Evolutionary conservation across 2,797 vertebrate genomes (phyloP), one percentile per base, ranked within the genome.

Genomic region (Gephyroberyx darwinii): DNA sequence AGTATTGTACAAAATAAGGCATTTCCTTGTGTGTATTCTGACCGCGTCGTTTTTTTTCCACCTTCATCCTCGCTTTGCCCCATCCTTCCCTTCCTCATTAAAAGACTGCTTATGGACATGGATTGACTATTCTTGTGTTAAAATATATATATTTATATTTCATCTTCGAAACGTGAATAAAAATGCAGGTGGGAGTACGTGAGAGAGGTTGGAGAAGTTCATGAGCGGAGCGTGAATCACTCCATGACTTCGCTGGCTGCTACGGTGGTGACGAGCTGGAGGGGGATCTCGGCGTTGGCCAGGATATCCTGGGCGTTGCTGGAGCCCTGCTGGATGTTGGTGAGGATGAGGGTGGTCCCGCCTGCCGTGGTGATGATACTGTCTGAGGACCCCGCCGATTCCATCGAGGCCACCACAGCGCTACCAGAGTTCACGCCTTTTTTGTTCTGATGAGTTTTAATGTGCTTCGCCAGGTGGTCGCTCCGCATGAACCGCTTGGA

Each of bases 1-100:
- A 95, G 92, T 97, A 96, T 97, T 94, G 95, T 98, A 99, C 96
- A 99, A 98, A 98, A 98, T 99, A 99, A 99, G 98, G 98, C 97
- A 99, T 99, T 97, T 99, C 96, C 95, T 96, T 98, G 96, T 96
- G 94, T 96, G 93, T 96, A 96, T 97, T 96, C 96, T 91, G 92
- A 96, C 93, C 93, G 94, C 93, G 93, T 96, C 82, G 94, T 94
- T 26, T 26, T 26, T 26, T 94, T 93, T 90, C 93, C 93, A 94
- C 92, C 93, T 93, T 93, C 93, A 92, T 94, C 77, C 75, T 74
- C 19, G 54, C 69, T 53, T 54, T 59, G 91, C 94, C 78, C 94
- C 93, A 74, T 94, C 94, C 10, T 6, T 31, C 37, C 78, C 65
- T 75, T 65, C 62, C 94, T 94, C 94, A 94, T 94, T 96, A 95